phyloP scores from a whole-genome alignment of 2,888 invertebrate species.

The Linyphia triangularis region DNA sequence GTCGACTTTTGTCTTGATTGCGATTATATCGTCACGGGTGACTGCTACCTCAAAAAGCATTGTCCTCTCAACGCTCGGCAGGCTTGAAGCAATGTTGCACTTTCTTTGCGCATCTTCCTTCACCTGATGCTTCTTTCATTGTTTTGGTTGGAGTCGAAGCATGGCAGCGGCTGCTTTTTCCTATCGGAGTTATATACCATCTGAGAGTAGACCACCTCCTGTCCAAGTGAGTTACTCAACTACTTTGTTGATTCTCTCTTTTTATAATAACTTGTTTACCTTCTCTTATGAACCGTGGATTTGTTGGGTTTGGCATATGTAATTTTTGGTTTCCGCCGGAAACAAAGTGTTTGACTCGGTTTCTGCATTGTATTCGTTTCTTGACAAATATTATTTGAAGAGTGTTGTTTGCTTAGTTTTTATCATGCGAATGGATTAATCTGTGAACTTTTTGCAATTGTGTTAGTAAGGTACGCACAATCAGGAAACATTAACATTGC shows the following conservation, averaged over 20 bases:
- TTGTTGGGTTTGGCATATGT: background rate
- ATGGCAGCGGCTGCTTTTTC: slow-evolving; percentile 52
- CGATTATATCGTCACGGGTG: slow-evolving; percentile 72
- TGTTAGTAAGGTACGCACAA: too few species aligned
- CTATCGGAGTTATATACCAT: slow-evolving; percentile 56
- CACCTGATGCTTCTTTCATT: slow-evolving; percentile 38
- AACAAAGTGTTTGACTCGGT: too few species aligned
- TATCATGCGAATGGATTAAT: too few species aligned
- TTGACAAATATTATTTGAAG: too few species aligned
- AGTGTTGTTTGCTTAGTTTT: too few species aligned
- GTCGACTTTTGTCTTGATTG: slow-evolving; percentile 72
- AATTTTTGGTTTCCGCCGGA: too few species aligned
- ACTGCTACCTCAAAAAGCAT: slow-evolving; percentile 66
- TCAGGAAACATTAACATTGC: too few species aligned
- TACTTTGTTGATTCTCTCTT: background rate
- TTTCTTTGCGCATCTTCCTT: slow-evolving; percentile 61
- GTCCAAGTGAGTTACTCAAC: slow-evolving; percentile 43
- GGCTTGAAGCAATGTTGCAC: slow-evolving; percentile 65
- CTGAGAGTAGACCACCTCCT: slow-evolving; percentile 21
- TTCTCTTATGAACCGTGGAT: background rate
- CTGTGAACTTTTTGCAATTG: too few species aligned
- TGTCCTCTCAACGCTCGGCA: slow-evolving; percentile 62
- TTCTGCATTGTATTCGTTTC: too few species aligned
- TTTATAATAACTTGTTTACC: background rate
- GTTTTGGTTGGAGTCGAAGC: slow-evolving; percentile 45